A percentile compares a stretch with the other conserved stretches of the same genome.
Evolutionary conservation across 2,797 vertebrate genomes (phyloP).

Genomic region (Coranthus polyacanthus): DNA sequence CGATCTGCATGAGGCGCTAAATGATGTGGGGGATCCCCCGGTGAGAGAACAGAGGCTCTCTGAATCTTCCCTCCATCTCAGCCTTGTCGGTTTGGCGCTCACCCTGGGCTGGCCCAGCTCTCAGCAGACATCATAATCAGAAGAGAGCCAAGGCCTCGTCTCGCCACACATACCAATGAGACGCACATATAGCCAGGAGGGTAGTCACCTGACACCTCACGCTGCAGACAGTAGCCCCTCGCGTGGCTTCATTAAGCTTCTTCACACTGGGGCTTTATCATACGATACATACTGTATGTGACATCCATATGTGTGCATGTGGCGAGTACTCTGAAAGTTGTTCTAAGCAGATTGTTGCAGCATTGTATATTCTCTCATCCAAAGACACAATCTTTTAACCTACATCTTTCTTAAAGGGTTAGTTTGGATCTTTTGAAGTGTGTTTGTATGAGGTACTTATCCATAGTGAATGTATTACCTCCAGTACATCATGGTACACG

Average conservation of each 20-base stretch:
- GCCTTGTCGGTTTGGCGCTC: slow-evolving; percentile 62
- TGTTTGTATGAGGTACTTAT: too few species aligned
- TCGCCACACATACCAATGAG: slow-evolving; percentile 66
- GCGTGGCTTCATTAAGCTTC: slow-evolving; percentile 38
- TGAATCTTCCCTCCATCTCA: slow-evolving; percentile 65
- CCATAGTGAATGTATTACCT: too few species aligned
- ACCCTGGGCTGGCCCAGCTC: slow-evolving; percentile 69
- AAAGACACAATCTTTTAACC: slow-evolving; percentile 53
- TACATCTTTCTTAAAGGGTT: slow-evolving; percentile 3
- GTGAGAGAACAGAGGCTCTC: slow-evolving; percentile 73
- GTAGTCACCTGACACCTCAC: slow-evolving; percentile 64
- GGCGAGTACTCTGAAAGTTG: not conserved
- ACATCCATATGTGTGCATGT: not conserved
- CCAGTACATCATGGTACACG: too few species aligned
- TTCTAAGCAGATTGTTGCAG: slow-evolving; percentile 12
- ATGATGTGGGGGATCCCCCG: slow-evolving; percentile 82
- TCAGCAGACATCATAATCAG: slow-evolving; percentile 72
- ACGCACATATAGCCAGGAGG: slow-evolving; percentile 40
- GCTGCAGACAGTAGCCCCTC: slow-evolving; percentile 41
- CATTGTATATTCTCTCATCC: slow-evolving; percentile 18
- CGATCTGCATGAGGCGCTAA: slow-evolving; percentile 83
- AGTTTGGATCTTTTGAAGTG: too few species aligned
- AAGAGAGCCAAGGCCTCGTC: slow-evolving; percentile 51
- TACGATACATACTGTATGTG: not conserved
- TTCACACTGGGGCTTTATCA: slow-evolving; percentile 26